Percentiles rank a stretch among this genome's conserved stretches.
These are phyloP conservation scores for Bibio marci DNA, from an alignment of 2,888 invertebrate species.

Conservation along the genomic window DNA sequence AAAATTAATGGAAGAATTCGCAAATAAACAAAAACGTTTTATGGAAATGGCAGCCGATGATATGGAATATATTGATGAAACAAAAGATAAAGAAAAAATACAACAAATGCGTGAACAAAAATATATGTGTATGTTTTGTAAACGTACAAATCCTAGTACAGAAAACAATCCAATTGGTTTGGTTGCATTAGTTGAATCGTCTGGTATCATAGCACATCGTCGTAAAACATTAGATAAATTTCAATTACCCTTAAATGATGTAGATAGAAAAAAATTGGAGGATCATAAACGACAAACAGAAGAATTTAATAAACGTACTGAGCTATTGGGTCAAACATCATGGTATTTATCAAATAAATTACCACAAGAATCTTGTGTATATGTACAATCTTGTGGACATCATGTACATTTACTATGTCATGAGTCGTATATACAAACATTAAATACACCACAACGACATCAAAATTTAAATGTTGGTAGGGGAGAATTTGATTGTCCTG, in stretches of 20 bases:
- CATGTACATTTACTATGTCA: conserved; percentile 91
- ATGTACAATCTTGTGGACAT: conserved; percentile 92
- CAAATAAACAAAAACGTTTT: conserved; percentile 77
- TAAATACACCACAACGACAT: conserved; percentile 59
- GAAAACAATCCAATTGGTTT: conserved; percentile 74
- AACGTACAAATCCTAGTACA: conserved; percentile 71
- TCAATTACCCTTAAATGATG: conserved; percentile 42
- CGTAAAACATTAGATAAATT: conserved; percentile 27
- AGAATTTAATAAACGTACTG: conserved; percentile 60
- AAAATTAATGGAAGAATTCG: conserved; percentile 86
- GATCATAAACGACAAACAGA: conserved; percentile 49
- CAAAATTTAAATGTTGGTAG: conserved; percentile 55
- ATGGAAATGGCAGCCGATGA: conserved; percentile 61
- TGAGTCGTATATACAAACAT: conserved; percentile 73
- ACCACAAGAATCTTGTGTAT: conserved; percentile 83
- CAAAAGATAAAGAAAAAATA: conserved; percentile 33
- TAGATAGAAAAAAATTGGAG: conserved; percentile 38
- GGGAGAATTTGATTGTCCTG: conserved; percentile 87
- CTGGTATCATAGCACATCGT: conserved; percentile 74
- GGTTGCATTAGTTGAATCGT: conserved; percentile 69
- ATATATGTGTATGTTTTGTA: conserved; percentile 93
- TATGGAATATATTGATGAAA: conserved; percentile 33
- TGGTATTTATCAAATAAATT: conserved; percentile 65
- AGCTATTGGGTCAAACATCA: conserved; percentile 59
- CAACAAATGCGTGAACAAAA: conserved; percentile 45